Conservation (phyloP, 1,140 invertebrate genomes). For the Diorhabda sublineata region DNA sequence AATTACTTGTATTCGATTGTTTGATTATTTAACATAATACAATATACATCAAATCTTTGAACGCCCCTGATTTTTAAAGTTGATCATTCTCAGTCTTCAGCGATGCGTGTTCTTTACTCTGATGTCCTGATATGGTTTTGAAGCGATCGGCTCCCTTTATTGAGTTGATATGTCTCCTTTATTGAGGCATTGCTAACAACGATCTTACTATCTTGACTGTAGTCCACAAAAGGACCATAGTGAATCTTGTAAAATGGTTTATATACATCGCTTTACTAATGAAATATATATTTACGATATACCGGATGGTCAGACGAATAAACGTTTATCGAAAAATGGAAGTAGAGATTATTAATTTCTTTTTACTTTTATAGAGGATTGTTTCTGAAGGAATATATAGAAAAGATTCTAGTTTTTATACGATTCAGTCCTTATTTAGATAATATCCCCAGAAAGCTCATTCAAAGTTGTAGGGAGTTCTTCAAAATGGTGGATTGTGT, state of each 20-base stretch:
- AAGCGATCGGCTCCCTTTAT: neutral
- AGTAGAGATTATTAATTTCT: too few relatives aligned
- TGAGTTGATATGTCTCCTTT: neutral
- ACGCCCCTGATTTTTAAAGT: neutral
- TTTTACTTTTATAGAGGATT: too few relatives aligned
- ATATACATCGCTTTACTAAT: neutral
- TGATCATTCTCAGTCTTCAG: neutral
- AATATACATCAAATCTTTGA: neutral
- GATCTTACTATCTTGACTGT: neutral
- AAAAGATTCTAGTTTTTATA: too few relatives aligned
- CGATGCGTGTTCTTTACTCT: slow-evolving; percentile 1
- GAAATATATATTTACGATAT: neutral
- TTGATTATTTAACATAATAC: too few relatives aligned
- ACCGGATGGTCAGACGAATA: too few relatives aligned
- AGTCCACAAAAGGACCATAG: neutral
- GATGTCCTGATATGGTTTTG: neutral
- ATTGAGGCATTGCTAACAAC: neutral
- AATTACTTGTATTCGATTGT: too few relatives aligned
- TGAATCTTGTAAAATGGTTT: slow-evolving; percentile 1
- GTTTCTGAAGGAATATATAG: too few relatives aligned
- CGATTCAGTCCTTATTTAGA: too few relatives aligned
- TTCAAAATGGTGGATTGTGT: too few relatives aligned
- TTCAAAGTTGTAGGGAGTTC: too few relatives aligned
- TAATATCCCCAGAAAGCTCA: too few relatives aligned
- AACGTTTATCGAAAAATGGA: too few relatives aligned